Evolutionary conservation across 2,888 invertebrate genomes (phyloP), one percentile per base, ranked within the genome.

Genomic region (Cyaniris semiargus): DNA sequence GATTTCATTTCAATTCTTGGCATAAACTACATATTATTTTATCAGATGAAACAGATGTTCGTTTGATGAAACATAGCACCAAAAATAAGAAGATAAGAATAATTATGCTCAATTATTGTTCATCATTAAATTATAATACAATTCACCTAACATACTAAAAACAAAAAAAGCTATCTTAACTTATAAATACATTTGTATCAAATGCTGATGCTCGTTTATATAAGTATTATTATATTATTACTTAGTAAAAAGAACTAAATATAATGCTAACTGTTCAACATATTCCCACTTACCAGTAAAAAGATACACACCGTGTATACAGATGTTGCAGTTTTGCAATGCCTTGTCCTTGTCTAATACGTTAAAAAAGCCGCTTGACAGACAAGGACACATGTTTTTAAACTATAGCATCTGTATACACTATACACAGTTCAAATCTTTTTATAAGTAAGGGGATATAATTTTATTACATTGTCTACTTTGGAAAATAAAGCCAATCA

Each of bases 401-500:
- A 38, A 38, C 38, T 38, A 10, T 8, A 38, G 2, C 38, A 38
- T 34, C 34, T 34, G 34, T 7, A 34, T 34, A 34, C 10, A 38
- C 3, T 38, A 38, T 38, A 38, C 38, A 38, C 44, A 44, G 10
- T 13, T 44, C 10, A 2, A 10, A 44, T 44, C 10, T 44, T 44
- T 44, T 44, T 44, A 44, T 38, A 0, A 10, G 38, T 44, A 10
- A 44, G 44, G 38, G 13, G 44, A 10, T 38, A 44, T 44, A 44
- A 44, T 44, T 10, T 44, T 44, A 44, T 44, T 10, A 10, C 44
- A 44, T 44, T 13, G 3, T 38, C 3, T 15, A 53, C 53, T 53
- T 66, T 31, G 66, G 38, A 72, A 1, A 27, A 6, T 53, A 74
- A 23, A 74, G 27, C 74, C 74, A 53, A 74, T 74, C 74, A 74